Conservation (phyloP, 2,888 invertebrate species). For the Scaptomyza parva region DNA sequence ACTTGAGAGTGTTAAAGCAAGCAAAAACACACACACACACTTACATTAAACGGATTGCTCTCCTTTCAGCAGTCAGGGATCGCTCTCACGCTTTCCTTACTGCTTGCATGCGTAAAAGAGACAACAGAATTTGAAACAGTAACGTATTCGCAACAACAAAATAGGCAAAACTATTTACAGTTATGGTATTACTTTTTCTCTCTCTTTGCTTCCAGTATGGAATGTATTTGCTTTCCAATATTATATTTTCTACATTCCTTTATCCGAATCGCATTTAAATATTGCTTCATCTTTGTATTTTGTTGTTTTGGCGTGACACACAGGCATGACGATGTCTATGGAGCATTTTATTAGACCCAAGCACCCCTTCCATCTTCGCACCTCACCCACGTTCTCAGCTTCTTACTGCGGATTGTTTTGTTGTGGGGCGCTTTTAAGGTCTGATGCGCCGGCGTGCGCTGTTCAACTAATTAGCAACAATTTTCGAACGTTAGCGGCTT, state of each 20-base stretch:
- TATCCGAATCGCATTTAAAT: conserved; percentile 12
- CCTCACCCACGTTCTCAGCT: conserved; percentile 3
- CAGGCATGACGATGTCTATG: conserved; percentile 24
- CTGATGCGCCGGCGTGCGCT: conserved; percentile 76
- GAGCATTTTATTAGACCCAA: conserved; percentile 42
- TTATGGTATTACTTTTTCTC: background rate
- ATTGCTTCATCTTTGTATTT: conserved; percentile 9
- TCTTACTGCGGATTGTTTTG: conserved; percentile 25
- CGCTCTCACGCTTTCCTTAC: too few relatives aligned
- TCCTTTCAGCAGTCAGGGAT: too few relatives aligned
- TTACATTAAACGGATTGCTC: too few relatives aligned
- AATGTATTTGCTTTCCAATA: background rate
- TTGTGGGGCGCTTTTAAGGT: conserved; percentile 71
- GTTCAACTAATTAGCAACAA: conserved; percentile 75
- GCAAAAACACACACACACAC: too few relatives aligned
- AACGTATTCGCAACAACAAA: background rate
- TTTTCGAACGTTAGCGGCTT: conserved; percentile 79
- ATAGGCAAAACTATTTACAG: conserved; percentile 1
- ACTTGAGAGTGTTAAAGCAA: too few relatives aligned
- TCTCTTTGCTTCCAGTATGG: background rate
- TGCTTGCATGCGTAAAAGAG: too few relatives aligned
- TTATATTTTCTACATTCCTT: background rate
- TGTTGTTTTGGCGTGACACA: conserved; percentile 41
- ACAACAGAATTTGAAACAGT: too few relatives aligned
- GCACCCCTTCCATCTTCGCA: conserved; percentile 1